Evolutionary conservation across 2,888 invertebrate species (phyloP).

Genomic region (Ophion costatus): DNA sequence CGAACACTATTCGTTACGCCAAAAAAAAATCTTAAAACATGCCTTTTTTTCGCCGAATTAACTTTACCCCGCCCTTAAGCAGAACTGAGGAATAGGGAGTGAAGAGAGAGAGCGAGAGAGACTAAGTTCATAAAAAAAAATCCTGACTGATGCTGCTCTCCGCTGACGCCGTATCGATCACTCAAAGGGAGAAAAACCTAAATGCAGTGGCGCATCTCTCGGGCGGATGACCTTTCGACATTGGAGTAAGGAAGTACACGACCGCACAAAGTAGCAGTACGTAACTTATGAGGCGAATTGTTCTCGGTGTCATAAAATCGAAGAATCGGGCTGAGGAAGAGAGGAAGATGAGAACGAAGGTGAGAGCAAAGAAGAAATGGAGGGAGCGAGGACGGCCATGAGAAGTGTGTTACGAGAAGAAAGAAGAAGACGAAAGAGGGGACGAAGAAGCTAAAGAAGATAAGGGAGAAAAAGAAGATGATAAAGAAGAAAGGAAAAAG

Average conservation of each 20-base stretch:
- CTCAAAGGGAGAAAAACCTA: neutral
- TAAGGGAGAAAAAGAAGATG: neutral
- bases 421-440: neutral
- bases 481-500: too few species aligned
- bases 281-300: constrained; percentile 58
- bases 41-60: too few species aligned
- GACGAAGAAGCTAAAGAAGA: neutral
- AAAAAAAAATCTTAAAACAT: too few species aligned
- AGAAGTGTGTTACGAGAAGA: neutral
- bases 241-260: neutral
- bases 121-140: constrained; percentile 49
- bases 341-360: constrained; percentile 25
- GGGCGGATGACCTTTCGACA: neutral
- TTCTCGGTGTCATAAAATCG: constrained; percentile 16
- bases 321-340: constrained; percentile 22
- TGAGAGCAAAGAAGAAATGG: neutral
- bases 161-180: neutral
- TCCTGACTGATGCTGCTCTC: neutral
- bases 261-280: constrained; percentile 7
- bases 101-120: constrained; percentile 12
- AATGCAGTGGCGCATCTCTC: neutral
- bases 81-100: constrained; percentile 11
- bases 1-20: too few species aligned
- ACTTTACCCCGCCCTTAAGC: too few species aligned
- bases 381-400: neutral